These are phyloP conservation scores for Gorsachius goisagi DNA, from an alignment of 2,113 vertebrate genomes.

Conservation along the genomic window DNA sequence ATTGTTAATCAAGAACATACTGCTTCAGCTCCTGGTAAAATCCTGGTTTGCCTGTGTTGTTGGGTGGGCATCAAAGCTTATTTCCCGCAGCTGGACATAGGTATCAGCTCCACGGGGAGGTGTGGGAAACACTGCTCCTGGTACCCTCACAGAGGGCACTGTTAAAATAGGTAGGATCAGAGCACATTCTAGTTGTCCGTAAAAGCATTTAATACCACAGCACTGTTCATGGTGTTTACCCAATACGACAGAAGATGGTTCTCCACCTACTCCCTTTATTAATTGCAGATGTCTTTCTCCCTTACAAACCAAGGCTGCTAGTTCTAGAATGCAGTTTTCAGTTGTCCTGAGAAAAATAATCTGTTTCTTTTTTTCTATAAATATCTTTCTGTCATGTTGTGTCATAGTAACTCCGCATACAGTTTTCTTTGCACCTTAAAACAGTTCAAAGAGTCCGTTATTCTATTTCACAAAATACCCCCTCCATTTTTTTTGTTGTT, in stretches of 20 bases:
- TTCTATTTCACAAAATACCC: neutral
- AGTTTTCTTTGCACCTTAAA: neutral
- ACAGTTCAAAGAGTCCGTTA: neutral
- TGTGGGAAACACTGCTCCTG: neutral
- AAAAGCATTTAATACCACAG: neutral
- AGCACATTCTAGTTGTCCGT: neutral
- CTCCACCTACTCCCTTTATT: conserved; percentile 5
- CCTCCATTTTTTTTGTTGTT: neutral
- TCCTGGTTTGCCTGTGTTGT: neutral
- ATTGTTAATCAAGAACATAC: neutral
- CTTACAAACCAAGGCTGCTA: neutral
- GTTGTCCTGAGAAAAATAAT: neutral
- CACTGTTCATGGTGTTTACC: neutral
- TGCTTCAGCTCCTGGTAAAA: neutral
- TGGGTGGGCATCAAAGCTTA: neutral
- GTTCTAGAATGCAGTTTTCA: neutral
- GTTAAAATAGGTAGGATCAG: neutral
- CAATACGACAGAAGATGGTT: neutral
- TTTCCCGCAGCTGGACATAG: neutral
- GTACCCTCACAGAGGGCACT: accelerated
- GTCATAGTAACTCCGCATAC: neutral
- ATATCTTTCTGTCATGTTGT: neutral
- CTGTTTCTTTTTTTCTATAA: neutral
- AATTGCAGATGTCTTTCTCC: conserved; percentile 8
- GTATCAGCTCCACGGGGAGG: neutral